Evolutionary conservation across 2,888 invertebrate species (phyloP).

Genomic region (Phengaris arion): DNA sequence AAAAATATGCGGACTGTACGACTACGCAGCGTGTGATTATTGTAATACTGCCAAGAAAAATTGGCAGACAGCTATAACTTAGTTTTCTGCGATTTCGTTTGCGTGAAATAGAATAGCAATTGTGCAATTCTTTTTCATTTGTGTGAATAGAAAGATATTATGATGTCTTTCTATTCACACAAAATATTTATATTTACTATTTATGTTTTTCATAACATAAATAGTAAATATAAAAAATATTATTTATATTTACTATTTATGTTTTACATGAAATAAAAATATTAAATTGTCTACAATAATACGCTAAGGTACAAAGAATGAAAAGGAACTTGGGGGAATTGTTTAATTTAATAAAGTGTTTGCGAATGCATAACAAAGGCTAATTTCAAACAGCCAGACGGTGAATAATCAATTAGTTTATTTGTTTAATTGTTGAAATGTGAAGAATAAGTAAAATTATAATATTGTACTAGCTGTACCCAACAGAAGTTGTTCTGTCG

Average conservation of each 20-base stretch:
- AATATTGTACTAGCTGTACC: no score
- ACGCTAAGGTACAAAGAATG: not conserved
- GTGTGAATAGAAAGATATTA: no score
- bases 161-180: no score
- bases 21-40: conserved; percentile 5
- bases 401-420: not conserved
- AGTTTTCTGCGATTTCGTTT: not conserved
- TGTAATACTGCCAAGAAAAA: conserved; percentile 19
- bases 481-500: no score
- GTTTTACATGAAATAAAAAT: no score
- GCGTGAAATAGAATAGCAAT: conserved; percentile 1
- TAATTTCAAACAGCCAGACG: not conserved
- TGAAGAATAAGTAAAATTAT: not conserved
- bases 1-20: not conserved
- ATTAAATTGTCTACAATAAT: no score
- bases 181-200: no score
- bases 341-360: not conserved
- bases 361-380: not conserved
- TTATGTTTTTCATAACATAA: no score
- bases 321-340: not conserved
- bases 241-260: no score
- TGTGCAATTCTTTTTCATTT: not conserved
- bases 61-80: not conserved
- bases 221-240: no score
- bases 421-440: not conserved